Evolutionary conservation across 2,888 invertebrate species (phyloP).

Genomic region (Euzetes globulus): DNA sequence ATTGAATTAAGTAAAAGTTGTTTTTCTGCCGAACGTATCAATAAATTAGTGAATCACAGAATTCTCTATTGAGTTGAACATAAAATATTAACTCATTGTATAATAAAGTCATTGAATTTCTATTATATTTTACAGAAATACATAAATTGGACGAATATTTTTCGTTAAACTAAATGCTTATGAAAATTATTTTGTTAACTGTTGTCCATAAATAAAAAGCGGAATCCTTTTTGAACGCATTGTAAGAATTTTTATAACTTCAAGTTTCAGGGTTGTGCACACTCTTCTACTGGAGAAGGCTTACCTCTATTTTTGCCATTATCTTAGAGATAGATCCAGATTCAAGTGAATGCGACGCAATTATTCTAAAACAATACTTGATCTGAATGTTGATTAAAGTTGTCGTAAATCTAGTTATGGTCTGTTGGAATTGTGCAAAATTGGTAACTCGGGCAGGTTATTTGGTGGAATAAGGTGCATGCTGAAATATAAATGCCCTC

Average conservation of each 20-base stretch:
- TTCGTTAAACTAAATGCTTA: constrained; percentile 6
- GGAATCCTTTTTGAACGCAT: constrained; percentile 8
- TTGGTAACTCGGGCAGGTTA: too few relatives aligned
- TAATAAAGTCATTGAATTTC: constrained; percentile 14
- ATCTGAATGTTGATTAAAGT: too few relatives aligned
- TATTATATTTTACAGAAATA: constrained; percentile 7
- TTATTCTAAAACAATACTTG: too few relatives aligned
- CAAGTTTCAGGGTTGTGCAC: too few relatives aligned
- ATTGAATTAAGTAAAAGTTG: constrained; percentile 14
- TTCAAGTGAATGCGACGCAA: too few relatives aligned
- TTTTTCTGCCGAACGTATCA: neutral
- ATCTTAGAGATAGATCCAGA: too few relatives aligned
- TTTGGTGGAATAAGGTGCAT: too few relatives aligned
- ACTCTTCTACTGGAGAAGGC: too few relatives aligned
- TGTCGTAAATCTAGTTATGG: too few relatives aligned
- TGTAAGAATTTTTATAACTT: neutral
- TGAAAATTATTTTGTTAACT: neutral
- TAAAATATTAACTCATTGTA: neutral
- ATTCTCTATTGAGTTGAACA: neutral
- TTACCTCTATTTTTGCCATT: too few relatives aligned
- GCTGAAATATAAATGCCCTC: too few relatives aligned
- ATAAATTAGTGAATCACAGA: neutral
- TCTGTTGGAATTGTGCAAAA: too few relatives aligned
- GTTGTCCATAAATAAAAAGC: constrained; percentile 11
- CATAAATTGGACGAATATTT: constrained; percentile 20